These are phyloP conservation scores for Cardinalis cardinalis DNA, from an alignment of 2,113 vertebrate genomes.

Conservation along the genomic window DNA sequence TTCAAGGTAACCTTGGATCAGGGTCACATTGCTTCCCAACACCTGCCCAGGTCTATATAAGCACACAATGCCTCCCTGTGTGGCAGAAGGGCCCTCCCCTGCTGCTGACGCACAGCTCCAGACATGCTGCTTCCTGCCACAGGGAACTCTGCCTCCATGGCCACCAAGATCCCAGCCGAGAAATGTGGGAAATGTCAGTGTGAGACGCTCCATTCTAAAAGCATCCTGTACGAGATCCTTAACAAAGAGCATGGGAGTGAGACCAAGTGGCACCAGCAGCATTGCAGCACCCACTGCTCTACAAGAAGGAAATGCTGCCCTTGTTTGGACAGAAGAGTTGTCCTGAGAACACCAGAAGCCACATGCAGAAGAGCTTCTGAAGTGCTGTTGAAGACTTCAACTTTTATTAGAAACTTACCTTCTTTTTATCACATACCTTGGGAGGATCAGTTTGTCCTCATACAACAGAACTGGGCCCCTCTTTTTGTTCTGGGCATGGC, in stretches of 20 bases:
- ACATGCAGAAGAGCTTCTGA: constrained; percentile 25
- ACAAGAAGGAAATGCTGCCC: neutral
- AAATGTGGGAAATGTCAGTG: neutral
- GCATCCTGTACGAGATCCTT: constrained; percentile 39
- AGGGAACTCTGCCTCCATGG: neutral
- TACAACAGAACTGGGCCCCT: constrained; percentile 37
- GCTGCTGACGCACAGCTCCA: neutral
- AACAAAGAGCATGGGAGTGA: neutral
- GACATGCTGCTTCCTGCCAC: neutral
- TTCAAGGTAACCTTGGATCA: constrained; percentile 32
- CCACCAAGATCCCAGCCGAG: neutral
- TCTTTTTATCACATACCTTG: constrained; percentile 46
- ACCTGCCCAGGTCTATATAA: neutral
- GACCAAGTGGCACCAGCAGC: neutral
- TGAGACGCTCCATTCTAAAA: neutral
- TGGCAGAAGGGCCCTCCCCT: neutral
- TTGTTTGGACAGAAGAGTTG: neutral
- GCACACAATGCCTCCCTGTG: neutral
- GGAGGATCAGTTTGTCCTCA: constrained; percentile 46
- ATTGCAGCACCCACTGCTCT: neutral
- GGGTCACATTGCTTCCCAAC: neutral
- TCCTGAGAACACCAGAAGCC: constrained; percentile 23
- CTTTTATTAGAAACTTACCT: constrained; percentile 60
- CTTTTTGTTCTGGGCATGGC: constrained; percentile 58
- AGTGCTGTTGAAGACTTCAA: constrained; percentile 52